These are phyloP conservation scores for Agonopterix arenella DNA, from an alignment of 2,888 invertebrate species.

Conservation along the genomic window DNA sequence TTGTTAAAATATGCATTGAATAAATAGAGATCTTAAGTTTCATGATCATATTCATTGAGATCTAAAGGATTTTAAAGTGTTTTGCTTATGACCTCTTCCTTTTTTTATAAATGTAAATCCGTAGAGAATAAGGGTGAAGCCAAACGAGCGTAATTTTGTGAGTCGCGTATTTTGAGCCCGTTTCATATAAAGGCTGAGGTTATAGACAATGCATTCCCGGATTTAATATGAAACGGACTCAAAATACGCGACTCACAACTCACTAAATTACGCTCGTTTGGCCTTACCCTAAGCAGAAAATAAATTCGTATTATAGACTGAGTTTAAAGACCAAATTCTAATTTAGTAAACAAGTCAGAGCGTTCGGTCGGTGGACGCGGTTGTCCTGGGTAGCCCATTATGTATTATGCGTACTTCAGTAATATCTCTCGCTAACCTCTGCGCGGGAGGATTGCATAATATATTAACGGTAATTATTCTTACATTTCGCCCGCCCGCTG, in stretches of 20 bases:
- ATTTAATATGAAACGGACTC: too few species aligned
- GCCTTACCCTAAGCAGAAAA: slow-evolving; percentile 17
- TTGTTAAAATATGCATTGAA: slow-evolving; percentile 46
- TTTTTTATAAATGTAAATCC: slow-evolving; percentile 15
- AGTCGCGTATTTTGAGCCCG: too few species aligned
- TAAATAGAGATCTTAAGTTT: slow-evolving; percentile 30
- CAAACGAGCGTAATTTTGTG: too few species aligned
- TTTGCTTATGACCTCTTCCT: background rate
- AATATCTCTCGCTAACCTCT: slow-evolving; percentile 35
- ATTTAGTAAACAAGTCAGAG: slow-evolving; percentile 18
- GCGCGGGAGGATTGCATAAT: slow-evolving; percentile 54
- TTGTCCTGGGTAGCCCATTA: slow-evolving; percentile 19
- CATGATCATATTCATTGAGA: slow-evolving; percentile 9
- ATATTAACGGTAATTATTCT: slow-evolving; percentile 63
- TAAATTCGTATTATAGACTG: slow-evolving; percentile 17
- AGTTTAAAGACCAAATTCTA: slow-evolving; percentile 18
- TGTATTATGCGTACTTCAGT: slow-evolving; percentile 45
- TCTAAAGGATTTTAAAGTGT: slow-evolving; percentile 21
- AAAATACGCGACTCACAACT: too few species aligned
- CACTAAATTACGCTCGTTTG: too few species aligned
- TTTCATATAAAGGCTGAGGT: too few species aligned
- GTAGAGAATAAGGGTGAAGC: too few species aligned
- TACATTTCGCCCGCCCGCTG: slow-evolving; percentile 38
- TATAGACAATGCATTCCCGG: too few species aligned
- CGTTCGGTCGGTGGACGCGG: slow-evolving; percentile 18